Evolutionary conservation across 1,140 invertebrate genomes (phyloP), one percentile per base, ranked within the genome.

Genomic region (Microplitis mediator): DNA sequence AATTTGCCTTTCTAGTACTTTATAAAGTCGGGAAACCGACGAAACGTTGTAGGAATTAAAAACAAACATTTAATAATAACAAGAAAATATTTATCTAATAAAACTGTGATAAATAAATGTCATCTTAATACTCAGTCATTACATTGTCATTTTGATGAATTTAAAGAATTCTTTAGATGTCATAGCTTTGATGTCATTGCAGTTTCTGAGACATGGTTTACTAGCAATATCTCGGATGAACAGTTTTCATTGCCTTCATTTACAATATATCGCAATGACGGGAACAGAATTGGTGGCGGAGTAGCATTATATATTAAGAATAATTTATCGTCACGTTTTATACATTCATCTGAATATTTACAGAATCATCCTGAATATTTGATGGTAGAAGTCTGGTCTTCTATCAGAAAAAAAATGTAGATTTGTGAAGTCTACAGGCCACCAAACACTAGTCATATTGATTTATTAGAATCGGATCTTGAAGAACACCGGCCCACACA

Each of bases 391-490:
- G 60, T 62, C n/a, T 62, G 23, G 60, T 14, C 2, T 8, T 8
- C 8, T 11, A 31, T 6, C 6, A 34, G 60, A 1, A 2, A 31
- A 9, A 65, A 61, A 31, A 58, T 73, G 2, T 66, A 61, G 13
- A 13, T 73, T 23, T 52, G 3, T 5, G 71, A 67, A 8, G 63
- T 73, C 4, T 73, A 73, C 50, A 63, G 71, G 5, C 31, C 71
- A 35, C 71, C 71, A 3, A 23, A 61, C 1, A 23, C 34, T 61
- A 34, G 16, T 13, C 36, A 67, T 58, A 16, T 67, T 3, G 5
- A 51, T 45, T 23, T 65, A 5, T 56, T 72, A 56, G 62, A 71
- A 9, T 35, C 14, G 0, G 62, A 72, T 11, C 13, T 72, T 5
- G 45, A n/a, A 3, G 31, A 9, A 4, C n/a, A n/a, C n/a, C n/a